Evolutionary conservation across 2,113 vertebrate genomes (phyloP).

Genomic region (Notarius lentiginosus): DNA sequence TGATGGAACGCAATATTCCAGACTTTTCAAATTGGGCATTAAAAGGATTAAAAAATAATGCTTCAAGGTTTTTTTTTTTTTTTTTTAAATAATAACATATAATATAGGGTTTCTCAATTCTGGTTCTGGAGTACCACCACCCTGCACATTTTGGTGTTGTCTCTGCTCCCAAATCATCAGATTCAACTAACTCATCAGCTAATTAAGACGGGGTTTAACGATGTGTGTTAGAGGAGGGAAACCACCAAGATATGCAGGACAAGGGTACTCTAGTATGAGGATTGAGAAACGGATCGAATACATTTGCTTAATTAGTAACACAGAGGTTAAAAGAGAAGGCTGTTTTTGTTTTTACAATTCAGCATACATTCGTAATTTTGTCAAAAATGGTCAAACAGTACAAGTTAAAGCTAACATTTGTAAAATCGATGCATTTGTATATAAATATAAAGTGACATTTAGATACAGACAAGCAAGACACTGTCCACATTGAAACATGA

Average conservation of each 20-base stretch:
- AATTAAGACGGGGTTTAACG: neutral
- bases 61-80: no score
- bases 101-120: neutral
- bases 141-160: neutral
- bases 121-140: neutral
- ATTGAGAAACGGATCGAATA: conserved; percentile 2
- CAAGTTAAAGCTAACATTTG: neutral
- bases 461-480: conserved; percentile 30
- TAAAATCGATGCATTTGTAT: neutral
- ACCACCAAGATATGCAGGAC: neutral
- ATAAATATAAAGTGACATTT: conserved; percentile 27
- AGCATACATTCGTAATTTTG: neutral
- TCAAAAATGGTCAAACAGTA: neutral
- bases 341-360: neutral
- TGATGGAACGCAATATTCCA: conserved; percentile 30
- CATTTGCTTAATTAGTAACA: neutral
- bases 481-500: conserved; percentile 36
- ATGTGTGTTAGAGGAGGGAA: neutral
- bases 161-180: neutral
- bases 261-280: neutral
- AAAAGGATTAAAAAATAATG: neutral
- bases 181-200: neutral
- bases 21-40: neutral
- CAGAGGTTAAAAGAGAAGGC: neutral
- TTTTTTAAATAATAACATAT: neutral